Evolutionary conservation across 2,888 invertebrate species (phyloP), one percentile per base, ranked within the genome.

Genomic region (Drosophila maculinotata): DNA sequence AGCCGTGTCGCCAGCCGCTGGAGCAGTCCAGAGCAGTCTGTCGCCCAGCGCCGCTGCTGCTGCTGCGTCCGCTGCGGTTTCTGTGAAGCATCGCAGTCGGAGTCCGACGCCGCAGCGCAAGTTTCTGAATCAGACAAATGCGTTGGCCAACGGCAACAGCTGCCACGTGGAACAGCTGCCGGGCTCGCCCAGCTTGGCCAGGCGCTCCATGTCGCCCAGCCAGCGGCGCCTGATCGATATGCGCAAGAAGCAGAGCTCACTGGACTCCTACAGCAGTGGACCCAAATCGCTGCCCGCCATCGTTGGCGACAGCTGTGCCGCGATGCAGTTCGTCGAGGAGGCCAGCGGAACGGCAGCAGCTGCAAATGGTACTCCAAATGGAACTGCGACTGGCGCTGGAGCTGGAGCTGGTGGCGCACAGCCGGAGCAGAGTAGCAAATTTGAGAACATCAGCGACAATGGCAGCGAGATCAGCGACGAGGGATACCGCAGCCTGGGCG

Each of bases 391-490:
- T 20, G 20, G 20, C 2, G 20, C 4, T 8, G 41, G n/a, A 12
- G 9, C 6, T 15, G 49, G 39, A 0, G 23, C 38, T 2, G 33
- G 33, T 2, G 48, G 20, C 7, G 33, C 20, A 1, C 71, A 71
- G 26, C 79, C 25, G 51, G 78, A 85, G 57, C 84, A 84, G 58
- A 77, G 65, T 51, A 78, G 75, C 70, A 91, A 92, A 63, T 92
- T 93, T 17, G 94, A 94, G 79, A 94, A 94, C 68, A 94, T 94
- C 7, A 95, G 96, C 52, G 96, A 96, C 89, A 96, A 96, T 77
- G 95, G 96, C 8, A 96, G 96, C 58, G 96, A 96, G 90, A 95
- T 96, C 20, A 96, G 96, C 23, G 96, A 96, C 90, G 96, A 96
- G 87, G 96, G 96, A 0, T 96, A 96, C 90, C 93, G 96, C 83